phyloP scores from a whole-genome alignment of 1,140 invertebrate species.

The Lerema accius region DNA sequence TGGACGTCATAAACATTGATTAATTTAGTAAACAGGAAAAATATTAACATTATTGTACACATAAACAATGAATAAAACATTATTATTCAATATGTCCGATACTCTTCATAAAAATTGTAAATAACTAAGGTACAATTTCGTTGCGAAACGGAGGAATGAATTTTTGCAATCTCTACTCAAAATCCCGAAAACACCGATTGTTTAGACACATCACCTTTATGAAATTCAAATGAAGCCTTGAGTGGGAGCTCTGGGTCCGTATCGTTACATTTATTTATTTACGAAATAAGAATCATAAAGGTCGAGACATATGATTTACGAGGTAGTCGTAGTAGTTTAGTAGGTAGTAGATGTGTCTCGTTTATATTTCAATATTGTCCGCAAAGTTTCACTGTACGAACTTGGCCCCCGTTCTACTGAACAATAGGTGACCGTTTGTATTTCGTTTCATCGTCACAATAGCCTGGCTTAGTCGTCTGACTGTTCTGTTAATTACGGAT shows the following conservation, averaged over 20 bases:
- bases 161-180: constrained; percentile 22
- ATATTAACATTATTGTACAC: constrained; percentile 11
- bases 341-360: too few species aligned
- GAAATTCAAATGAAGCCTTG: constrained; percentile 41
- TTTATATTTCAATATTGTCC: constrained; percentile 66
- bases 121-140: constrained; percentile 23
- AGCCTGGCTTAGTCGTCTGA: constrained; percentile 47
- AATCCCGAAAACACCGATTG: constrained; percentile 41
- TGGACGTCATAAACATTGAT: neutral
- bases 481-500: constrained; percentile 57
- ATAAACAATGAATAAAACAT: constrained; percentile 33
- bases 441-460: constrained; percentile 54
- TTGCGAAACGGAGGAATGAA: constrained; percentile 3
- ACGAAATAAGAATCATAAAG: constrained; percentile 61
- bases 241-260: constrained; percentile 29
- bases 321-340: constrained; percentile 38
- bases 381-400: constrained; percentile 44
- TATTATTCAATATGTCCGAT: constrained; percentile 7
- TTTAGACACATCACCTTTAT: constrained; percentile 63
- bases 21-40: constrained; percentile 11
- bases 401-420: constrained; percentile 31
- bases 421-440: constrained; percentile 49
- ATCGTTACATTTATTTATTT: constrained; percentile 64
- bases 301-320: constrained; percentile 67
- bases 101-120: constrained; percentile 11